Evolutionary conservation across 2,888 invertebrate species (phyloP).

Genomic region (Lamellibrachia satsuma): DNA sequence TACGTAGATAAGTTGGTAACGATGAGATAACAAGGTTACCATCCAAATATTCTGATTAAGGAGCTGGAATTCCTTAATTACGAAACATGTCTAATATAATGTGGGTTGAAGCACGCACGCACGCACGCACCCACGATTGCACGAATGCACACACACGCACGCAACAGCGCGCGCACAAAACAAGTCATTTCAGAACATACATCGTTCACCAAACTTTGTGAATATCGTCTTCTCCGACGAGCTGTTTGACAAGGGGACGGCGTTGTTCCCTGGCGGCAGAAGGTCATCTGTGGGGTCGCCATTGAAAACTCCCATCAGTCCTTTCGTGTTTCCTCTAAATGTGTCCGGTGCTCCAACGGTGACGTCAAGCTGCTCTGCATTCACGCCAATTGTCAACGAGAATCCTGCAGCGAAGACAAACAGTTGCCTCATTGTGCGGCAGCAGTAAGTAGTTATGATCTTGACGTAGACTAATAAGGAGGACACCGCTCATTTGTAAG

Average conservation of each 20-base stretch:
- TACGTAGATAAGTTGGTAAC: no score
- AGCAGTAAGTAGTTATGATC: neutral
- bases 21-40: no score
- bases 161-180: neutral
- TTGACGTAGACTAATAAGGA: neutral
- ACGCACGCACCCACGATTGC: neutral
- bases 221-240: conserved; percentile 21
- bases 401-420: conserved; percentile 20
- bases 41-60: no score
- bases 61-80: no score
- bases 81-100: no score
- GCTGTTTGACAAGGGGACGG: neutral
- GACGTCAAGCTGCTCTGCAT: neutral
- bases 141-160: neutral
- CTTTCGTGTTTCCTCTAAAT: neutral
- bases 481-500: no score
- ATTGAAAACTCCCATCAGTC: conserved; percentile 23
- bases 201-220: conserved; percentile 20
- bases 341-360: neutral
- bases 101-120: neutral
- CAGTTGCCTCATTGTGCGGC: neutral
- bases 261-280: neutral
- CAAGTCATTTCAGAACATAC: neutral
- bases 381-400: neutral
- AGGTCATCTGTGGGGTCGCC: conserved; percentile 17